phyloP scores from a whole-genome alignment of 53 echinoderm and acorn worm genomes.

The Mesocentrotus franciscanus region DNA sequence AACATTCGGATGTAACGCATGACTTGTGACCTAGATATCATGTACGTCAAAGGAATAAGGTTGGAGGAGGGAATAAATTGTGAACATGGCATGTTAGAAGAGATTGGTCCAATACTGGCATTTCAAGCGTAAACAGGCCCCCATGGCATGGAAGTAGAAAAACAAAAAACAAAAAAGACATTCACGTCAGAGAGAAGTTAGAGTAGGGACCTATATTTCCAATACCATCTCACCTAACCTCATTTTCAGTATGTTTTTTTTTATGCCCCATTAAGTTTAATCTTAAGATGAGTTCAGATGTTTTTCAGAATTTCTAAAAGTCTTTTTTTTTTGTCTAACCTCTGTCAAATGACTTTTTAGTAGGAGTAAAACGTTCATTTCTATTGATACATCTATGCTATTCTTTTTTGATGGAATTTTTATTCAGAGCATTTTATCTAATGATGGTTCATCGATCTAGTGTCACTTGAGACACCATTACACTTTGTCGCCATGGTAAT shows the following conservation, averaged over 20 bases:
- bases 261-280: not conserved
- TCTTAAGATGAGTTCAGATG: not conserved
- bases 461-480: constrained; percentile 29
- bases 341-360: not conserved
- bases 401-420: not conserved
- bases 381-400: not conserved
- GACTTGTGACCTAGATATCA: constrained; percentile 22
- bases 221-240: not conserved
- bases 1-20: not conserved
- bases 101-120: not conserved
- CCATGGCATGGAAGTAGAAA: not conserved
- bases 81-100: not conserved
- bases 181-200: not conserved
- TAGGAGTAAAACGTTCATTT: not conserved
- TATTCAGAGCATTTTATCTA: not conserved
- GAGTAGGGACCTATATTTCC: not conserved
- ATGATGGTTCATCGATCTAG: not conserved
- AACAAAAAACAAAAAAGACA: not conserved
- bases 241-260: not conserved
- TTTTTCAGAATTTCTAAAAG: not conserved
- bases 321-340: not conserved
- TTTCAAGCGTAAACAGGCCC: constrained; percentile 35
- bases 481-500: not conserved
- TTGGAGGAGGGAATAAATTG: not conserved
- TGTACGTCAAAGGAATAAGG: not conserved